Evolutionary conservation across 2,113 vertebrate genomes (phyloP), one percentile per base, ranked within the genome.

Genomic region (Stictonetta naevosa): DNA sequence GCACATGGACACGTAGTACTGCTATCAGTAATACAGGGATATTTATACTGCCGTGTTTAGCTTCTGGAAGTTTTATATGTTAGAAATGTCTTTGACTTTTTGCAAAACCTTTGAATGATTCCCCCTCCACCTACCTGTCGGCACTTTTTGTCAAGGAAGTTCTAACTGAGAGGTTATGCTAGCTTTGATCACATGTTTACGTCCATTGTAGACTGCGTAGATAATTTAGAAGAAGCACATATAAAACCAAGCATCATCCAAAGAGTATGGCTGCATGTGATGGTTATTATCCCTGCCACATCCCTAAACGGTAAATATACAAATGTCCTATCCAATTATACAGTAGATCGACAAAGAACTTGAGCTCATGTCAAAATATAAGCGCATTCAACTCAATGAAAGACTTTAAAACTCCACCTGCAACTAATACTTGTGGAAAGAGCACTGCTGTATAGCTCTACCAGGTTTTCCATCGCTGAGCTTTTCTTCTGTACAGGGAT

Each of bases 151-250:
- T 71, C 42, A 36, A 42, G 44, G 48, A 88, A 53, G 23, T 62
- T 15, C 9, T 67, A 60, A 56, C 50, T 59, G 28, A 38, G 36
- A 68, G 36, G 34, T 67, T 77, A 46, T 20, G 11, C 50, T 25
- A 74, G 23, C 23, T 69, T 74, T 0, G 0, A 4, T 67, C 59
- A 5, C 40, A 74, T 21, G 1, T 5, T 1, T n/a, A 2, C 31
- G 11, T 60, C 42, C n/a, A 10, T 48, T 81, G 46, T 59, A 67
- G 42, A 17, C 66, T 82, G 28, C 50, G 46, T 74, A 87, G 84
- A 85, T 79, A 60, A 90, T 73, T 75, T 79, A 64, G 46, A 90
- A 83, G 31, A 84, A 92, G 80, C 66, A 31, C 4, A 10, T n/a
- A 9, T 31, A 50, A 34, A 82, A 10, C 3, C 11, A 63, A 56